phyloP scores from a whole-genome alignment of 2,113 vertebrate genomes.

The Aspiorhynchus laticeps region DNA sequence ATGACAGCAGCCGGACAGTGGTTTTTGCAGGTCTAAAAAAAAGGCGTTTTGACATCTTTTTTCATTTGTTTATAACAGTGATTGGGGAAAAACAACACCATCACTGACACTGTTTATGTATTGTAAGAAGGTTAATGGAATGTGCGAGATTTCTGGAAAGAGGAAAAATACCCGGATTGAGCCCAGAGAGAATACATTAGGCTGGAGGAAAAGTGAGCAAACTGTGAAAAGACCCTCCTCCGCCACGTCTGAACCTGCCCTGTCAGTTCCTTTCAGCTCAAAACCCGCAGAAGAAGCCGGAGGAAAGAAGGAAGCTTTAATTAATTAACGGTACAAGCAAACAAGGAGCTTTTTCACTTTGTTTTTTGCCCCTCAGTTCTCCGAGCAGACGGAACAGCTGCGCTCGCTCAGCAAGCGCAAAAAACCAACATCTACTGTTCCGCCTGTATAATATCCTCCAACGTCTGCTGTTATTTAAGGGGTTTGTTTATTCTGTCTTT shows the following conservation, averaged over 20 bases:
- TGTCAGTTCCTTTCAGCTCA: slow-evolving; percentile 10
- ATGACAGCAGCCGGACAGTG: background rate
- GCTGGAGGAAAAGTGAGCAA: slow-evolving; percentile 18
- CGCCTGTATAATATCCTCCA: slow-evolving; percentile 18
- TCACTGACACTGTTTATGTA: background rate
- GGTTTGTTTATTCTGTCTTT: slow-evolving; percentile 31
- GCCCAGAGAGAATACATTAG: background rate
- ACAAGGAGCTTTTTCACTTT: slow-evolving; percentile 25
- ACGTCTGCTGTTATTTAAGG: slow-evolving; percentile 34
- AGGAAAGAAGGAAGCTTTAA: slow-evolving; percentile 45
- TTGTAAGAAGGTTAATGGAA: background rate
- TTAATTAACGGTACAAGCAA: slow-evolving; percentile 61
- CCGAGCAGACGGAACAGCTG: slow-evolving; percentile 25
- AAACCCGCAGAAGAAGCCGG: slow-evolving; percentile 14
- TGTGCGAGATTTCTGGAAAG: slow-evolving; percentile 45
- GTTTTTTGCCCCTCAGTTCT: slow-evolving; percentile 20
- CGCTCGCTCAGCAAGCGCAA: slow-evolving; percentile 5
- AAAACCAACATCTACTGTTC: slow-evolving; percentile 20
- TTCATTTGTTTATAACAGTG: background rate
- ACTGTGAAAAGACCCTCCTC: slow-evolving; percentile 56
- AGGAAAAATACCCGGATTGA: background rate
- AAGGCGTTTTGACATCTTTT: background rate
- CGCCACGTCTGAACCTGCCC: slow-evolving; percentile 58
- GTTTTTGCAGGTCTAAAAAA: background rate
- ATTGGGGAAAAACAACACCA: background rate